These are phyloP conservation scores for Aphelenchoides fujianensis DNA, from an alignment of 1,140 invertebrate genomes.

Conservation along the genomic window DNA sequence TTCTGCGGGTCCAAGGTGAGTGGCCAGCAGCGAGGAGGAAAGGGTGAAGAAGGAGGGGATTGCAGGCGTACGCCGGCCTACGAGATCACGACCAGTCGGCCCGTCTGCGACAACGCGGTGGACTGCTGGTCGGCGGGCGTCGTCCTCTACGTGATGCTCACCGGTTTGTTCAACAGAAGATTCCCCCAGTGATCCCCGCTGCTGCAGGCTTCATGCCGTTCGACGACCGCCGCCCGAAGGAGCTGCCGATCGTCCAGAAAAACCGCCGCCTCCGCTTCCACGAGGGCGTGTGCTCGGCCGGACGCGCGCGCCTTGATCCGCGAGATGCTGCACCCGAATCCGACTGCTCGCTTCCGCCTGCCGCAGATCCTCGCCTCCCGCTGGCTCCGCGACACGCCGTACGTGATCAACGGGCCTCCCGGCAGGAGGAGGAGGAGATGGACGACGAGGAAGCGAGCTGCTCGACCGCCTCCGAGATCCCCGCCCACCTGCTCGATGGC, in stretches of 20 bases:
- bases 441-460: too few species aligned
- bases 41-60: conserved; percentile 68
- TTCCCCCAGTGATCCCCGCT: not conserved
- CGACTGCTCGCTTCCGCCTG: conserved; percentile 19
- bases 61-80: too few species aligned
- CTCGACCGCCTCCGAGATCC: too few species aligned
- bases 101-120: conserved; percentile 69
- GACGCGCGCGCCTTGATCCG: conserved; percentile 34
- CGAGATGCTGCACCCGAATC: conserved; percentile 45
- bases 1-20: conserved; percentile 64
- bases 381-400: conserved; percentile 74
- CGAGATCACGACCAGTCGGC: conserved; percentile 67
- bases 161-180: conserved; percentile 41
- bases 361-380: conserved; percentile 72
- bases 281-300: too few species aligned
- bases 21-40: conserved; percentile 53
- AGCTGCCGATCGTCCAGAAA: conserved; percentile 75
- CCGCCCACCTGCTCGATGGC: too few species aligned
- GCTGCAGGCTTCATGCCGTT: conserved; percentile 78
- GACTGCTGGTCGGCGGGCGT: conserved; percentile 71
- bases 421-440: too few species aligned
- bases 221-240: conserved; percentile 77
- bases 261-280: conserved; percentile 69
- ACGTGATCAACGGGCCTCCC: too few species aligned
- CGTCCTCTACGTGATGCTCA: conserved; percentile 69